phyloP scores from a whole-genome alignment of 2,113 vertebrate genomes.

The Stigmatopora argus region DNA sequence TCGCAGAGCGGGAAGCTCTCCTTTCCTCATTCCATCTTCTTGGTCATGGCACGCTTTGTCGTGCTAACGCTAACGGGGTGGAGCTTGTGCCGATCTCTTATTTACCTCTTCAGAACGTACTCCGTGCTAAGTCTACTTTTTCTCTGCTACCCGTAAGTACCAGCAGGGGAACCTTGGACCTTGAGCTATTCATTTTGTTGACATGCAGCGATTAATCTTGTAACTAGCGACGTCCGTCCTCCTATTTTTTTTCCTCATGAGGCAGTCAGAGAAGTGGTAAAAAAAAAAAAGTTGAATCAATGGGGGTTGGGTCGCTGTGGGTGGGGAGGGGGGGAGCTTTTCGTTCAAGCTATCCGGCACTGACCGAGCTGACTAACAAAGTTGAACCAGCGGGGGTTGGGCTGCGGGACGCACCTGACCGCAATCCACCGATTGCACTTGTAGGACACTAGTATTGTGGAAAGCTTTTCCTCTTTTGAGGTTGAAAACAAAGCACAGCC shows the following conservation, averaged over 20 bases:
- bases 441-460: too few species aligned
- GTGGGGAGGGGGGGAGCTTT: too few species aligned
- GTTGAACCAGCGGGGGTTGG: too few species aligned
- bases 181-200: background rate
- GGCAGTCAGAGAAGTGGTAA: too few species aligned
- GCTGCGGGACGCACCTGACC: too few species aligned
- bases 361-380: too few species aligned
- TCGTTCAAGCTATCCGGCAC: too few species aligned
- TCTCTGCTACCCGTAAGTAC: constrained; percentile 96
- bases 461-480: too few species aligned
- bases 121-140: constrained; percentile 95
- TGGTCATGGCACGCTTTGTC: constrained; percentile 89
- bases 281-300: too few species aligned
- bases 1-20: constrained; percentile 92
- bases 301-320: too few species aligned
- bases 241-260: background rate
- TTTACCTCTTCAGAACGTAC: constrained; percentile 93
- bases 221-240: background rate
- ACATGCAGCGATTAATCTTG: background rate
- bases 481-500: too few species aligned
- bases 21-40: constrained; percentile 85
- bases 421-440: too few species aligned
- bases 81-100: constrained; percentile 91
- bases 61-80: constrained; percentile 93
- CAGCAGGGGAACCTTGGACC: background rate